A percentile compares a stretch with the other conserved stretches of the same genome.
These are phyloP conservation scores for Diadema setosum DNA, from an alignment of 35 echinoderm and acorn worm species.

Conservation along the genomic window DNA sequence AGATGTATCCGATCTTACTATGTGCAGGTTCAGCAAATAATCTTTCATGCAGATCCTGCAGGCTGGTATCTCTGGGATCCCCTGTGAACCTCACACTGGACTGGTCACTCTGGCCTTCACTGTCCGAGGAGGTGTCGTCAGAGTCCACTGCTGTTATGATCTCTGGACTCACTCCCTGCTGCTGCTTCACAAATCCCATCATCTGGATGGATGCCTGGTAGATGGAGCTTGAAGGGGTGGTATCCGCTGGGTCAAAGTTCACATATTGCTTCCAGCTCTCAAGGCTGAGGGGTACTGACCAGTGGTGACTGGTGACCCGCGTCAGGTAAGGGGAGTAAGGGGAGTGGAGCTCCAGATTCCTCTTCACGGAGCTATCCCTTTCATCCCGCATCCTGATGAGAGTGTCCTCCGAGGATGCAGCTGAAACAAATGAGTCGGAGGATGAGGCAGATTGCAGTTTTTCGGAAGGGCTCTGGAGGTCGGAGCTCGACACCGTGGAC, in stretches of 20 bases:
- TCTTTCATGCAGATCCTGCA: slow-evolving; percentile 14
- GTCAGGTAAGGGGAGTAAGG: background rate
- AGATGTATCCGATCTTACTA: background rate
- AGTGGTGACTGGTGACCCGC: background rate
- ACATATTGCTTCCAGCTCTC: slow-evolving; percentile 15
- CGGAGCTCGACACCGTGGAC: slow-evolving; percentile 3
- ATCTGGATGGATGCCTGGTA: slow-evolving; percentile 20
- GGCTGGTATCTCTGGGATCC: background rate
- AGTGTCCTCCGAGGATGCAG: slow-evolving; percentile 47
- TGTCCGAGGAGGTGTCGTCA: background rate
- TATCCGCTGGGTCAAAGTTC: slow-evolving; percentile 12
- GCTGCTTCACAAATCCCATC: slow-evolving; percentile 7
- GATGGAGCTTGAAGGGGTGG: background rate
- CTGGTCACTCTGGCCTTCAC: background rate
- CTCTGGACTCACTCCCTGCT: slow-evolving; percentile 22
- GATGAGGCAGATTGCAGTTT: slow-evolving; percentile 11
- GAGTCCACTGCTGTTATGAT: background rate
- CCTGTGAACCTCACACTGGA: background rate
- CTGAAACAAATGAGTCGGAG: slow-evolving; percentile 34
- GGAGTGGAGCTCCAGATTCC: background rate
- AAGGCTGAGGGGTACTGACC: background rate
- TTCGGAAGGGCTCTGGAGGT: background rate
- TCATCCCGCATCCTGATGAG: slow-evolving; percentile 28
- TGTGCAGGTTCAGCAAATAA: background rate
- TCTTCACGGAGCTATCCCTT: background rate